phyloP scores from a whole-genome alignment of 2,888 invertebrate genomes.

The Cremastobaeus sp. region DNA sequence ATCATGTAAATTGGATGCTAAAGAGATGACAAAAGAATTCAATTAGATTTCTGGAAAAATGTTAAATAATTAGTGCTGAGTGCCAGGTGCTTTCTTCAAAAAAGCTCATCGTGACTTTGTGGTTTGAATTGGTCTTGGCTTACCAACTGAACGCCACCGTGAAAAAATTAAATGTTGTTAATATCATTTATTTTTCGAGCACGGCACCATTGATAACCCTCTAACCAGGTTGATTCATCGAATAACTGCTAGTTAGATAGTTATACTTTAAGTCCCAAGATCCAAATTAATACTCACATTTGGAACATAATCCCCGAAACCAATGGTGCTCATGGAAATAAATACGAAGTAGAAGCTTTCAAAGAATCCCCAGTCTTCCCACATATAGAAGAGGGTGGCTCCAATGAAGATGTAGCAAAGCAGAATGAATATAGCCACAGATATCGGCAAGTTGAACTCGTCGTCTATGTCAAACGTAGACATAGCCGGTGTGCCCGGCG shows the following conservation, averaged over 20 bases:
- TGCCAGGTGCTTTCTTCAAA: conserved; percentile 51
- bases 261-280: conserved; percentile 1
- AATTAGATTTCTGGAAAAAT: conserved; percentile 51
- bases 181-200: conserved; percentile 5
- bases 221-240: conserved; percentile 17
- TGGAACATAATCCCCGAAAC: conserved; percentile 96
- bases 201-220: conserved; percentile 23
- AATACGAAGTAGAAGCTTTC: conserved; percentile 98
- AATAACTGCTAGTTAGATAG: conserved; percentile 22
- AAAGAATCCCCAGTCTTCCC: conserved; percentile 93
- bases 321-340: conserved; percentile 97
- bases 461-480: conserved; percentile 91
- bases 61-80: conserved; percentile 35
- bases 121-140: conserved; percentile 64
- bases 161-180: conserved; percentile 66
- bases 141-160: conserved; percentile 76
- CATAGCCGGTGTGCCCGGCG: conserved; percentile 88
- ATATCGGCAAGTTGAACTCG: conserved; percentile 96
- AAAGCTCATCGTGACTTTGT: conserved; percentile 45
- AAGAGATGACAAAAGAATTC: conserved; percentile 69
- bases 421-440: conserved; percentile 90
- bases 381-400: conserved; percentile 86
- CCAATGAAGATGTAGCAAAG: conserved; percentile 92
- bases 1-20: conserved; percentile 93
- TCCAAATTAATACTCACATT: conserved; percentile 77